Percentiles rank a stretch among this genome's conserved stretches.
Evolutionary conservation across 2,888 invertebrate species (phyloP).

Genomic region (Meganola albula): DNA sequence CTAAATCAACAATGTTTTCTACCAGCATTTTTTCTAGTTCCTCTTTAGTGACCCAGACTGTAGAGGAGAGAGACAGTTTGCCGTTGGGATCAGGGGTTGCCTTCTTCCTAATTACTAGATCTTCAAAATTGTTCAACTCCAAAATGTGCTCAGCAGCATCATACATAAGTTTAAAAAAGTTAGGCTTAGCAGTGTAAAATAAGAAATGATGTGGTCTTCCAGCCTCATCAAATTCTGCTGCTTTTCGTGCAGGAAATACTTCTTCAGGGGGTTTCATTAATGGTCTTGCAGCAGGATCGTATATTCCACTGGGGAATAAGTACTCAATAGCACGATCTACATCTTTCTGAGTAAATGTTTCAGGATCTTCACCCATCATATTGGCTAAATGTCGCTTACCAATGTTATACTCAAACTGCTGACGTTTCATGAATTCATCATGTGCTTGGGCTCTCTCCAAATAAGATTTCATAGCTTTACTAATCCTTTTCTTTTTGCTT

Average conservation of each 20-base stretch:
- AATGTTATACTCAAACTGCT: conserved; percentile 88
- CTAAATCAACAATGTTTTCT: conserved; percentile 81
- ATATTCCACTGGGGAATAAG: conserved; percentile 96
- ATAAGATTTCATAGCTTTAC: conserved; percentile 94
- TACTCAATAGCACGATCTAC: conserved; percentile 93
- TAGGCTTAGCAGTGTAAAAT: conserved; percentile 94
- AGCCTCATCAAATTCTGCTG: conserved; percentile 92
- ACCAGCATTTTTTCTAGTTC: conserved; percentile 81
- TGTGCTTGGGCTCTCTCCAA: conserved; percentile 88
- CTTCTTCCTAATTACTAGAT: conserved; percentile 81
- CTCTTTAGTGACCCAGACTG: conserved; percentile 81
- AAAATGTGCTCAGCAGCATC: conserved; percentile 85
- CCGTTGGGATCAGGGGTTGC: conserved; percentile 78
- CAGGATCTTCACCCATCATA: conserved; percentile 98
- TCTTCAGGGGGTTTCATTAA: conserved; percentile 93
- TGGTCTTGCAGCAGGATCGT: conserved; percentile 90
- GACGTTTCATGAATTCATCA: conserved; percentile 88
- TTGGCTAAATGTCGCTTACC: conserved; percentile 98
- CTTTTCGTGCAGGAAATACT: conserved; percentile 89
- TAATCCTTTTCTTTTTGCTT: conserved; percentile 80
- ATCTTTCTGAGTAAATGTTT: conserved; percentile 91
- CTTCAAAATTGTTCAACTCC: conserved; percentile 82
- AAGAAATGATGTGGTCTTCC: conserved; percentile 94
- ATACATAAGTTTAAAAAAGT: conserved; percentile 89
- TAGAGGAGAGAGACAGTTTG: conserved; percentile 57